Percentiles rank a stretch among this genome's conserved stretches.
phyloP scores from a whole-genome alignment of 2,888 invertebrate species.

The Pristionchus exspectatus region DNA sequence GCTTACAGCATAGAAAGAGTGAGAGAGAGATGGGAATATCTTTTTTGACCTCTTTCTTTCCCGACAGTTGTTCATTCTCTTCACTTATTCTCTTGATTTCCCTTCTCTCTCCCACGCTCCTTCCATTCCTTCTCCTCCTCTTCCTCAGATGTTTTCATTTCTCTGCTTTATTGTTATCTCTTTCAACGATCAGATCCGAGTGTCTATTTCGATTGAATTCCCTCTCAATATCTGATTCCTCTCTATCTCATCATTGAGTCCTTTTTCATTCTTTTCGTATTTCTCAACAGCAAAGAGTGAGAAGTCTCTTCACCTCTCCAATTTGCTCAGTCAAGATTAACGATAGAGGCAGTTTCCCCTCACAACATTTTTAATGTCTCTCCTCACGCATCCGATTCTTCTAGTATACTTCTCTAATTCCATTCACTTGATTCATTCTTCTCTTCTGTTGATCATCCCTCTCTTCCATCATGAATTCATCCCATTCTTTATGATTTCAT shows the following conservation, averaged over 20 bases:
- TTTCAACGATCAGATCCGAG: not conserved
- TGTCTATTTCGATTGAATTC: not conserved
- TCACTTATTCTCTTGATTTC: not conserved
- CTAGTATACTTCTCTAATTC: not conserved
- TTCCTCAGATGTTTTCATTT: constrained; percentile 20
- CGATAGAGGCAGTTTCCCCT: not conserved
- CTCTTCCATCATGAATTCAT: not conserved
- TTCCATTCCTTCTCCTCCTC: not conserved
- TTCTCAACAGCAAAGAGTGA: constrained; percentile 1
- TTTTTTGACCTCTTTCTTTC: constrained; percentile 25
- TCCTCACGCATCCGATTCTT: not conserved
- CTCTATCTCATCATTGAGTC: not conserved
- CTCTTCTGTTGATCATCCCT: not conserved
- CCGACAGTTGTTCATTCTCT: constrained; percentile 5
- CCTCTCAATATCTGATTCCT: not conserved
- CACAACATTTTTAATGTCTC: not conserved
- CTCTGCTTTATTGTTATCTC: constrained; percentile 41
- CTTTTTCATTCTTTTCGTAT: not conserved
- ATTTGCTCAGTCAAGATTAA: not conserved
- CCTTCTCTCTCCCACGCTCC: not conserved
- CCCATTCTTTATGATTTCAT: not conserved
- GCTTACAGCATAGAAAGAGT: not conserved
- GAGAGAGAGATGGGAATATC: not conserved
- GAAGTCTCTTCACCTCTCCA: constrained; percentile 12
- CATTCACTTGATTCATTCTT: not conserved